Evolutionary conservation across 2,888 invertebrate species (phyloP).

Genomic region (Epinotia demarniana): DNA sequence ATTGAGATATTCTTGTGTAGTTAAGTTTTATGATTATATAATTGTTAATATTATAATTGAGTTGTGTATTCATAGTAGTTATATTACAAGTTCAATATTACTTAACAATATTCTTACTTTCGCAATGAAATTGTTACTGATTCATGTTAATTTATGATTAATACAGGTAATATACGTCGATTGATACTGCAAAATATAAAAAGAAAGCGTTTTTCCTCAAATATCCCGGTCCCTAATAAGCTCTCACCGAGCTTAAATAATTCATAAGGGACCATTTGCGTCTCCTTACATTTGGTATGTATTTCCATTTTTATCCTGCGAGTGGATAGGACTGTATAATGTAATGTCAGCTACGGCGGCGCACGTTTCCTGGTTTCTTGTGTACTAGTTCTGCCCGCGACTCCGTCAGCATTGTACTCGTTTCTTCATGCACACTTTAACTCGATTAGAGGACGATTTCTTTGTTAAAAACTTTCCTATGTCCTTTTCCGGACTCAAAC

Average conservation of each 20-base stretch:
- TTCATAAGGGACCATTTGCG: constrained; percentile 44
- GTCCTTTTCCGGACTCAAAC: no score
- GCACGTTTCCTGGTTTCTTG: background rate
- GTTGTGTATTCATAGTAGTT: no score
- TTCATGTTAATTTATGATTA: background rate
- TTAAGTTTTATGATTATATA: no score
- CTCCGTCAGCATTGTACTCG: no score
- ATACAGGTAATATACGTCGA: background rate
- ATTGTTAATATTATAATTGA: no score
- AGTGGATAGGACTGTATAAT: constrained; percentile 41
- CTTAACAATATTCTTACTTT: no score
- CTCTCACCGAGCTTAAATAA: constrained; percentile 38
- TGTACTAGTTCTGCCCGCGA: background rate
- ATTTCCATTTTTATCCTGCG: constrained; percentile 42
- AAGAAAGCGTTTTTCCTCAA: background rate
- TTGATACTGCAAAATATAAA: background rate
- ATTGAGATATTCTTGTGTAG: no score
- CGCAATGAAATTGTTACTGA: no score
- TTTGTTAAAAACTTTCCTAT: no score
- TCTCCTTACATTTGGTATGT: constrained; percentile 36
- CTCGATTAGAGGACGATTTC: no score
- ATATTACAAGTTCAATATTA: no score
- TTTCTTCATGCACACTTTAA: no score
- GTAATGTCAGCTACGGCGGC: constrained; percentile 20
- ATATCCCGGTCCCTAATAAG: constrained; percentile 19